A percentile compares a stretch with the other conserved stretches of the same genome.
These are phyloP conservation scores for Aphidius ervi DNA, from an alignment of 1,140 invertebrate species.

Conservation along the genomic window DNA sequence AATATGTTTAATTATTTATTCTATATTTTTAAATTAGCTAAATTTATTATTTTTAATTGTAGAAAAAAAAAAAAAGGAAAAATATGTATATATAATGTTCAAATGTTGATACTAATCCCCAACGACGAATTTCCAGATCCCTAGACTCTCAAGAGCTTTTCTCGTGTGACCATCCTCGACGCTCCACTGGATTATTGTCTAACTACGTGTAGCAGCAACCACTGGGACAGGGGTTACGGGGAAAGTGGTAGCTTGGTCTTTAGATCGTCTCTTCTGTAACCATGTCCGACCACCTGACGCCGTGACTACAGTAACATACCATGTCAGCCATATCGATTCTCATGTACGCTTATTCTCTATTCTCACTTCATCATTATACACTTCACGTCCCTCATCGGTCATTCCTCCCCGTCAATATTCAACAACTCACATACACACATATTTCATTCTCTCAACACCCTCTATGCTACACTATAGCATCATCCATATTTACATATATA, in stretches of 20 bases:
- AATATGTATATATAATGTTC: background rate
- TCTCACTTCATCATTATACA: background rate
- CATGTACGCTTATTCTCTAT: slow-evolving; percentile 15
- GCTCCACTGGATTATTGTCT: slow-evolving; percentile 19
- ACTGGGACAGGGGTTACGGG: background rate
- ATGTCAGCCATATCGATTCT: slow-evolving; percentile 10
- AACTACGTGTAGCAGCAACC: slow-evolving; percentile 17
- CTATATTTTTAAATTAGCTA: no score
- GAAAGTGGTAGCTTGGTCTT: no score
- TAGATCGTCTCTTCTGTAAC: slow-evolving; percentile 1
- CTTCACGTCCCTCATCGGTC: background rate
- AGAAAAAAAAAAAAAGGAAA: background rate
- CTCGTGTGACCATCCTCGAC: no score
- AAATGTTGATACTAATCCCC: background rate
- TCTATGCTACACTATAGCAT: background rate
- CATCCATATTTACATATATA: slow-evolving; percentile 8
- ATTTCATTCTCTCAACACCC: background rate
- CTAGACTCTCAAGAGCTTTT: background rate
- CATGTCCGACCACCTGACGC: slow-evolving; percentile 22
- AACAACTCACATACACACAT: background rate
- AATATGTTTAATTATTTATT: no score
- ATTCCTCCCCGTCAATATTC: background rate
- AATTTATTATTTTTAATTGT: no score
- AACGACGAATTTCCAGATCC: background rate
- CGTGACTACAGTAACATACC: slow-evolving; percentile 17